Evolutionary conservation across 2,113 vertebrate genomes (phyloP).

Genomic region (Damaliscus lunatus): DNA sequence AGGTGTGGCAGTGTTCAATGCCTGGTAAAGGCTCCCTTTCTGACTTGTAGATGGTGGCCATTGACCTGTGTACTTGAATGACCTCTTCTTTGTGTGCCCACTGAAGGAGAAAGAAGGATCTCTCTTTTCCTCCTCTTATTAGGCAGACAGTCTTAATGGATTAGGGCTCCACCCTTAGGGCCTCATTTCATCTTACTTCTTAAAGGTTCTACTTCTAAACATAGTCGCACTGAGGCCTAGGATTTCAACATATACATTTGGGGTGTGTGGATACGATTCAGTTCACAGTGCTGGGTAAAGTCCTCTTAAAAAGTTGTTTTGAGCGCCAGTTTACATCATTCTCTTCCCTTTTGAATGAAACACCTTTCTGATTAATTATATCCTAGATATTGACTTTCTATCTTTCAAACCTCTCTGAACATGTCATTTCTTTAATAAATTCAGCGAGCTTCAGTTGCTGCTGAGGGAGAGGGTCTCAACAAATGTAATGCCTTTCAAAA

Average conservation of each 20-base stretch:
- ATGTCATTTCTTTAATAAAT: background rate
- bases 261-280: background rate
- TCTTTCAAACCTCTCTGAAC: background rate
- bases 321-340: background rate
- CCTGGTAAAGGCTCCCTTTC: background rate
- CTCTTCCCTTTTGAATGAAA: background rate
- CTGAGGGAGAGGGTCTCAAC: background rate
- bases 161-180: background rate
- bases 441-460: background rate
- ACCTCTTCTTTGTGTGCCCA: background rate
- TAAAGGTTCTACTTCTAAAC: background rate
- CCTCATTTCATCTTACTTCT: background rate
- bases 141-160: background rate
- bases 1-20: background rate
- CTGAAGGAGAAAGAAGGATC: background rate
- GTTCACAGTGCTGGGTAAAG: background rate
- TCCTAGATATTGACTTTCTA: background rate
- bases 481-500: background rate
- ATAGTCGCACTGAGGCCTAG: background rate
- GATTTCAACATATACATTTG: background rate
- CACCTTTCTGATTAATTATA: background rate
- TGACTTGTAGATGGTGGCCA: background rate
- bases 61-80: background rate
- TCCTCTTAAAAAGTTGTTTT: background rate
- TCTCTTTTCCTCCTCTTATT: background rate